A percentile compares a stretch with the other conserved stretches of the same genome.
Evolutionary conservation across 64 coral and sea anemone species (phyloP).

Genomic region (Anthopleura sola): DNA sequence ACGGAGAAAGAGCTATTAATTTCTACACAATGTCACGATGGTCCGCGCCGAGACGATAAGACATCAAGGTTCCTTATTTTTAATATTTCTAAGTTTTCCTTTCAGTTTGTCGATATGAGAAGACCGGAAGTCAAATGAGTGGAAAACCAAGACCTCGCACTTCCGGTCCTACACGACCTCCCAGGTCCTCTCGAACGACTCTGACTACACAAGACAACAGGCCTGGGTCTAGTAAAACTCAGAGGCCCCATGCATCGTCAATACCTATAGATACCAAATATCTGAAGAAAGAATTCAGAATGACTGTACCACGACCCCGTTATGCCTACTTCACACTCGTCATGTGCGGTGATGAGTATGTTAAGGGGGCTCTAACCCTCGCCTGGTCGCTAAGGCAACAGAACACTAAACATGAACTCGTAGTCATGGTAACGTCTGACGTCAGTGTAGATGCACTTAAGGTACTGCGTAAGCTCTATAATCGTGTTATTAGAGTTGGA

Average conservation of each 20-base stretch:
- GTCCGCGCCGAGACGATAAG: too few relatives aligned
- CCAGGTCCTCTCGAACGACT: neutral
- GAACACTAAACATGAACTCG: slow-evolving; percentile 59
- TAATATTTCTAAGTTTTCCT: neutral
- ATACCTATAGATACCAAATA: slow-evolving; percentile 22
- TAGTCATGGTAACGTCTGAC: slow-evolving; percentile 83
- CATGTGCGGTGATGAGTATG: slow-evolving; percentile 80
- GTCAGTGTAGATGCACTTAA: slow-evolving; percentile 51
- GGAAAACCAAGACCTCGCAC: neutral
- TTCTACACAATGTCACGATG: too few relatives aligned
- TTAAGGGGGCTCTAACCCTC: slow-evolving; percentile 53
- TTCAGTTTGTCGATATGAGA: neutral
- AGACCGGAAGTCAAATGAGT: neutral
- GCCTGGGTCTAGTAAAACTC: neutral
- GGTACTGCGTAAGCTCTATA: slow-evolving; percentile 62
- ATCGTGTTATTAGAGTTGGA: slow-evolving; percentile 62
- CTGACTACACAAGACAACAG: neutral
- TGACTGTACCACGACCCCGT: slow-evolving; percentile 52
- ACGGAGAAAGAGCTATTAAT: too few relatives aligned
- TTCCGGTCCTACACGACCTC: neutral
- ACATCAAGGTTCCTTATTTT: neutral
- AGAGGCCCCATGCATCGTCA: neutral
- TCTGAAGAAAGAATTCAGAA: slow-evolving; percentile 48
- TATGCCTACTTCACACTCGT: slow-evolving; percentile 76
- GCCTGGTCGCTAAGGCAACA: slow-evolving; percentile 84